Evolutionary conservation across 1,140 invertebrate species (phyloP).

Genomic region (Oncopodura yosiiana): DNA sequence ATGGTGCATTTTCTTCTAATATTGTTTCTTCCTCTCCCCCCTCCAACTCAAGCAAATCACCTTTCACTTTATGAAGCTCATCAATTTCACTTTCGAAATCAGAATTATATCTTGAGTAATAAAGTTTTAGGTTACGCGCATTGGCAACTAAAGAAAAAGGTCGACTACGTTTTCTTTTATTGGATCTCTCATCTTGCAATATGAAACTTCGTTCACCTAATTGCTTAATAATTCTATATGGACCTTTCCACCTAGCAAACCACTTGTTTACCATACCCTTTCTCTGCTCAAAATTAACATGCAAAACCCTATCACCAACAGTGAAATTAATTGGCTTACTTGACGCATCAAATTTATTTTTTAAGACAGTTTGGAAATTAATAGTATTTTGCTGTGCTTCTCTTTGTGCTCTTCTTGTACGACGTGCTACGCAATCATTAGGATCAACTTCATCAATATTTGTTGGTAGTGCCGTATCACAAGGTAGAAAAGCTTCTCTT

Average conservation of each 20-base stretch:
- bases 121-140: no score
- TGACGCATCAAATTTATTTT: background rate
- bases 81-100: no score
- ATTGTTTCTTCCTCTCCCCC: no score
- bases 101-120: no score
- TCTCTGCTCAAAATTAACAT: background rate
- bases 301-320: background rate
- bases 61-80: no score
- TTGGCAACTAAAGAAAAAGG: no score
- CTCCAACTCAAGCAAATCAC: no score
- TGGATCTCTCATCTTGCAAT: no score
- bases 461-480: background rate
- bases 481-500: slow-evolving; percentile 36
- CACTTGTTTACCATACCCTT: background rate
- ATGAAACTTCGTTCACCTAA: background rate
- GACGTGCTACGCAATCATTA: background rate
- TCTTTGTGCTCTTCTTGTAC: background rate
- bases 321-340: background rate
- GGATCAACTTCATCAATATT: background rate
- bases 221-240: background rate
- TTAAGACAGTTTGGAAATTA: background rate
- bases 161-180: no score
- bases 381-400: background rate
- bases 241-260: background rate
- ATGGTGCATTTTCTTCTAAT: no score